phyloP scores from a whole-genome alignment of 2,113 vertebrate species.

The Thunnus maccoyii region DNA sequence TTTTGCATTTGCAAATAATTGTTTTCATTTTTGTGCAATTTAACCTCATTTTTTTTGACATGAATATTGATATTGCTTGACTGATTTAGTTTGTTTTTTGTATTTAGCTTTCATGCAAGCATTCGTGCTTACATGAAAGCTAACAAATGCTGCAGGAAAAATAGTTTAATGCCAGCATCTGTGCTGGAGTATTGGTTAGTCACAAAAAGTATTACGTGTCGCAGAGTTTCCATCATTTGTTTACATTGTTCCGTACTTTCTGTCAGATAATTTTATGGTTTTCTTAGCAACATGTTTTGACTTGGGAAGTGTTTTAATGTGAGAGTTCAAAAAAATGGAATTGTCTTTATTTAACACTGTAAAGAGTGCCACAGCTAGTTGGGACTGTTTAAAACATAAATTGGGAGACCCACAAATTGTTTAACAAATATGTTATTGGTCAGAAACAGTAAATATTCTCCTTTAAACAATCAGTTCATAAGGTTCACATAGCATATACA shows the following conservation, averaged over 20 bases:
- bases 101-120: slow-evolving; percentile 31
- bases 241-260: slow-evolving; percentile 49
- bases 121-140: slow-evolving; percentile 20
- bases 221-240: slow-evolving; percentile 55
- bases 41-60: slow-evolving; percentile 58
- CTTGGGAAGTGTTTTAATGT: slow-evolving; percentile 29
- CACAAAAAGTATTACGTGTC: slow-evolving; percentile 44
- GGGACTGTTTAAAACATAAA: neutral
- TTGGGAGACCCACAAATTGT: neutral
- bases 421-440: slow-evolving; percentile 18
- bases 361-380: neutral
- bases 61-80: slow-evolving; percentile 56
- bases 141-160: slow-evolving; percentile 31
- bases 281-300: slow-evolving; percentile 15
- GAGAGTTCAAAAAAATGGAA: slow-evolving; percentile 42
- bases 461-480: neutral
- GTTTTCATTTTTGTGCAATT: slow-evolving; percentile 74
- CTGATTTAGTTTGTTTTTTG: slow-evolving; percentile 22
- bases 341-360: slow-evolving; percentile 8
- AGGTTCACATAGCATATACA: neutral
- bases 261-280: slow-evolving; percentile 7
- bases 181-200: slow-evolving; percentile 29
- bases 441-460: neutral
- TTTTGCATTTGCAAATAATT: slow-evolving; percentile 66
- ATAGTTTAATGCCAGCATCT: slow-evolving; percentile 27